phyloP scores from a whole-genome alignment of 2,113 vertebrate species.

The Halcyon senegalensis region DNA sequence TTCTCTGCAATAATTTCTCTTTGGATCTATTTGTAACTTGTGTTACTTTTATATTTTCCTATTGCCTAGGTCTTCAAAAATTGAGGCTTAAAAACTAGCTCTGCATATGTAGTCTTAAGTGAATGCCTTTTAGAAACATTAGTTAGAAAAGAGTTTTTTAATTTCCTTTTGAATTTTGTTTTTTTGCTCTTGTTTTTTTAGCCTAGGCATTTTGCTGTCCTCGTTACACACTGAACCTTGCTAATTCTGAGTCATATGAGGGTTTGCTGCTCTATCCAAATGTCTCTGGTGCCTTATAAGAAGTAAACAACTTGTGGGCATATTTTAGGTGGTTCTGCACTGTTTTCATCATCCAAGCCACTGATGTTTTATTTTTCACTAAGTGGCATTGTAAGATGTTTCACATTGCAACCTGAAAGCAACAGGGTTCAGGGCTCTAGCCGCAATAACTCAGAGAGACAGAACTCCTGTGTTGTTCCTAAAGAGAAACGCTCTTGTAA shows the following conservation, averaged over 20 bases:
- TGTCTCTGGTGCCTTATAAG: neutral
- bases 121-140: neutral
- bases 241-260: neutral
- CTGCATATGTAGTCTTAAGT: neutral
- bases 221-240: neutral
- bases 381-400: neutral
- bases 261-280: neutral
- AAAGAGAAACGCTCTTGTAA: neutral
- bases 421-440: neutral
- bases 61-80: neutral
- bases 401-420: neutral
- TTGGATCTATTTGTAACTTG: neutral
- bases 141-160: neutral
- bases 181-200: neutral
- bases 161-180: neutral
- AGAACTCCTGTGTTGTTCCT: neutral
- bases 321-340: neutral
- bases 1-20: neutral
- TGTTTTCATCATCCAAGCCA: neutral
- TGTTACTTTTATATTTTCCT: neutral
- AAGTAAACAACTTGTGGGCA: neutral
- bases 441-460: neutral
- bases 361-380: neutral
- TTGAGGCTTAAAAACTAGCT: neutral
- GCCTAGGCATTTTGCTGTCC: neutral